phyloP scores from a whole-genome alignment of 1,140 invertebrate genomes.

The Trichoplusia ni region DNA sequence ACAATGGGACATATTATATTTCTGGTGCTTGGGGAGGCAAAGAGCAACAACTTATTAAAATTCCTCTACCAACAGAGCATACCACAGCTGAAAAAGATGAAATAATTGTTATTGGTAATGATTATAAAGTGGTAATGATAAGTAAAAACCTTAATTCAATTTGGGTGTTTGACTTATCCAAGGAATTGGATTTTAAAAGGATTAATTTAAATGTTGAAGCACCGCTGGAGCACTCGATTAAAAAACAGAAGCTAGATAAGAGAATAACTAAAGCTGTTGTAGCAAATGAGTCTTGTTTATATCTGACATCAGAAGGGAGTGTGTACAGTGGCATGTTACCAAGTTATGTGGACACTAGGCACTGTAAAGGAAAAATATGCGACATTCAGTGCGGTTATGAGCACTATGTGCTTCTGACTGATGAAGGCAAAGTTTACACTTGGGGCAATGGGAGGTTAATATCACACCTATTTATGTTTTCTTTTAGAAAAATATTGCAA shows the following conservation, averaged over 20 bases:
- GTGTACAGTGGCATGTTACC: constrained; percentile 83
- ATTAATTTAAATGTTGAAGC: constrained; percentile 44
- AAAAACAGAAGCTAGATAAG: constrained; percentile 41
- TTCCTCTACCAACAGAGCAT: constrained; percentile 46
- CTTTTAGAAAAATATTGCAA: background rate
- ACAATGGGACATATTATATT: constrained; percentile 47
- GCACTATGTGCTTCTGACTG: constrained; percentile 88
- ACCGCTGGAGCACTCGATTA: constrained; percentile 38
- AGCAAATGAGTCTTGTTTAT: constrained; percentile 59
- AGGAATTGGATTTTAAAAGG: constrained; percentile 43
- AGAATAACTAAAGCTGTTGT: constrained; percentile 48
- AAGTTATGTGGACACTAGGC: constrained; percentile 80
- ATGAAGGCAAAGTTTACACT: constrained; percentile 87
- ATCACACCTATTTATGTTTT: background rate
- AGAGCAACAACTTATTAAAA: constrained; percentile 43
- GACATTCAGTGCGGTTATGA: constrained; percentile 90
- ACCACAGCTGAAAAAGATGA: constrained; percentile 19
- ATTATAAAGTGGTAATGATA: constrained; percentile 54
- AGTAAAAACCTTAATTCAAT: constrained; percentile 38
- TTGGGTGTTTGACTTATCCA: constrained; percentile 55
- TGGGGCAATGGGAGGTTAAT: constrained; percentile 91
- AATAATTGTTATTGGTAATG: constrained; percentile 52
- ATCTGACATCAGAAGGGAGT: constrained; percentile 77
- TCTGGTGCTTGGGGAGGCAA: constrained; percentile 51
- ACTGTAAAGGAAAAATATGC: constrained; percentile 80